Evolutionary conservation across 2,113 vertebrate genomes (phyloP), one percentile per base, ranked within the genome.

Genomic region (Lepisosteus oculatus): DNA sequence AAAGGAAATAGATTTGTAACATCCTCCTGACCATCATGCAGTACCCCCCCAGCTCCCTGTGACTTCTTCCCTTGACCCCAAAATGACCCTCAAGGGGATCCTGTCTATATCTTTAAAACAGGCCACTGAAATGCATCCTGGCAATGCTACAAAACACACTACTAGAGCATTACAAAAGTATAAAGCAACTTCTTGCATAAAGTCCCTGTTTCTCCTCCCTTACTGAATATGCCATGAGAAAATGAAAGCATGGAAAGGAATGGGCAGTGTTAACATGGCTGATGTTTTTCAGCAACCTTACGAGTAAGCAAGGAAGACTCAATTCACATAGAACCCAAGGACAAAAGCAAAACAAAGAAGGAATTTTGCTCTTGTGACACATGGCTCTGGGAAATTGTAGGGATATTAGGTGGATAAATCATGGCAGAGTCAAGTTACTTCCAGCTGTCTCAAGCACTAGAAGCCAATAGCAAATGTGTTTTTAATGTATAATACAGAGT

Each of bases 81-180:
- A 75, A 88, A 90, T 83, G 85, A 81, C 85, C 85, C 88, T 86
- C 85, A 59, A 41, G 73, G 83, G 85, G 79, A 86, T 89, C 89
- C 81, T 88, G 86, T 86, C 84, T 89, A 84, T 88, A 89, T 90
- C 86, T 86, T 85, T 91, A 91, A 92, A 92, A 90, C 88, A 91
- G 91, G 89, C 86, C 79, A 80, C 79, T 83, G 78, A 76, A 88
- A 85, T 80, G 84, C 86, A 88, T 90, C 88, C 90, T 90, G 88
- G 82, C 90, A 87, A 83, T 79, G 81, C 77, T 73, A 80, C 80
- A 78, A 71, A 62, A 85, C 70, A 85, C 88, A 83, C 81, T 85
- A 81, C 81, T 72, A 78, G 84, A 84, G 3, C 17, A 44, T 59
- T 57, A 61, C 29, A 29, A 29, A 29, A 29, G 29, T 29, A 85